Conservation (phyloP, 2,888 invertebrate species). For the Notodonta ziczac region DNA sequence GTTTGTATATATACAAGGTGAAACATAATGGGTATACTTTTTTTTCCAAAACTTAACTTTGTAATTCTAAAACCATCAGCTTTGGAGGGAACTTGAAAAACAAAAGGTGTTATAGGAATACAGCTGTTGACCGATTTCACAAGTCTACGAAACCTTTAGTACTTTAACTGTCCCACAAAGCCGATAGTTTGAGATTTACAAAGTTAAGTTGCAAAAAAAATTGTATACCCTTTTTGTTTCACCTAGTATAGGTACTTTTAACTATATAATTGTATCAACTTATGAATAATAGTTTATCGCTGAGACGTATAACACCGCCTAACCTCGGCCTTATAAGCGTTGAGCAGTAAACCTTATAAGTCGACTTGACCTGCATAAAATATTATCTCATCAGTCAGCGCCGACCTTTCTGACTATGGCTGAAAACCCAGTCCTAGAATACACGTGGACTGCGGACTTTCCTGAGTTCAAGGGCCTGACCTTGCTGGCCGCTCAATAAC, state of each 20-base stretch:
- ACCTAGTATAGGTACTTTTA: too few relatives aligned
- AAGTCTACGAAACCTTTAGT: too few relatives aligned
- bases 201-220: too few relatives aligned
- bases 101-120: too few relatives aligned
- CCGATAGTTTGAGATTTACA: too few relatives aligned
- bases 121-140: too few relatives aligned
- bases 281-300: neutral
- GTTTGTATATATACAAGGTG: neutral
- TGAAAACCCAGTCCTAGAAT: conserved; percentile 53
- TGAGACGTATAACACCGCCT: neutral
- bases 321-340: conserved; percentile 18
- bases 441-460: conserved; percentile 56
- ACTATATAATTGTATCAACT: neutral
- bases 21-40: too few relatives aligned
- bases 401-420: conserved; percentile 53
- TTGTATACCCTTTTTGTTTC: too few relatives aligned
- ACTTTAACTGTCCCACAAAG: too few relatives aligned
- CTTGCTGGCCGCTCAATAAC: conserved; percentile 94
- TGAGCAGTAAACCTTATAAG: neutral
- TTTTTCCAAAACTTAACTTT: too few relatives aligned
- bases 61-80: too few relatives aligned
- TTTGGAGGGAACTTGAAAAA: too few relatives aligned
- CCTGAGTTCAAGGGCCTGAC: conserved; percentile 92
- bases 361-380: conserved; percentile 45
- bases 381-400: conserved; percentile 47